A percentile compares a stretch with the other conserved stretches of the same genome.
These are phyloP conservation scores for Cheilosia scutellata DNA, from an alignment of 2,888 invertebrate genomes.

Conservation along the genomic window DNA sequence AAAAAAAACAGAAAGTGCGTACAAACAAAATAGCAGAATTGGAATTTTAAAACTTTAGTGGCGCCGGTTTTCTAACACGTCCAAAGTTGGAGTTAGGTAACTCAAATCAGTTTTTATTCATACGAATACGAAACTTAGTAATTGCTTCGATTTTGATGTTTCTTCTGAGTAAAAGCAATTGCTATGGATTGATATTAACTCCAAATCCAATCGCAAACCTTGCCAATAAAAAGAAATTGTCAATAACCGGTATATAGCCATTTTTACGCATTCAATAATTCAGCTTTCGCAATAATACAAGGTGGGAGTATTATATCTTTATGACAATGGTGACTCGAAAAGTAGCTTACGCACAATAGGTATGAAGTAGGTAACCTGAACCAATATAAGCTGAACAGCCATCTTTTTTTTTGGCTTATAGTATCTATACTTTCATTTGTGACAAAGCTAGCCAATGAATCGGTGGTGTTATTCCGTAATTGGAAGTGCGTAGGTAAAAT, in stretches of 20 bases:
- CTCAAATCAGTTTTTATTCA: no score
- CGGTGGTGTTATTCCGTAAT: conserved; percentile 27
- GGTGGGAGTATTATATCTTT: conserved; percentile 1
- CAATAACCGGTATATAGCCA: neutral
- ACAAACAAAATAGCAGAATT: no score
- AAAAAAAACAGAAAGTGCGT: no score
- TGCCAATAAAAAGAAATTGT: neutral
- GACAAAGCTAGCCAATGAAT: conserved; percentile 27
- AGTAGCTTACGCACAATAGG: conserved; percentile 19
- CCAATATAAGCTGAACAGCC: neutral
- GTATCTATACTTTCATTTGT: neutral
- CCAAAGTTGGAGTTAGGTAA: no score
- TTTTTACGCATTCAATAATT: neutral
- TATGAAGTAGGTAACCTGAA: neutral
- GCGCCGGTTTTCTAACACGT: no score
- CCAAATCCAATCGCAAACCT: neutral
- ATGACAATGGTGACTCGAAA: neutral
- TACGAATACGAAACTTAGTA: no score
- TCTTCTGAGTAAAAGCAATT: no score
- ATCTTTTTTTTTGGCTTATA: conserved; percentile 1
- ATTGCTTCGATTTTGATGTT: no score
- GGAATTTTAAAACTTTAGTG: no score
- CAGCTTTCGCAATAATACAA: neutral
- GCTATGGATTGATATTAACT: no score
- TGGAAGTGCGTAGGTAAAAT: conserved; percentile 13